Percentiles rank a stretch among this genome's conserved stretches.
Conservation (phyloP, 2,113 vertebrate species). For the Agapornis roseicollis region DNA sequence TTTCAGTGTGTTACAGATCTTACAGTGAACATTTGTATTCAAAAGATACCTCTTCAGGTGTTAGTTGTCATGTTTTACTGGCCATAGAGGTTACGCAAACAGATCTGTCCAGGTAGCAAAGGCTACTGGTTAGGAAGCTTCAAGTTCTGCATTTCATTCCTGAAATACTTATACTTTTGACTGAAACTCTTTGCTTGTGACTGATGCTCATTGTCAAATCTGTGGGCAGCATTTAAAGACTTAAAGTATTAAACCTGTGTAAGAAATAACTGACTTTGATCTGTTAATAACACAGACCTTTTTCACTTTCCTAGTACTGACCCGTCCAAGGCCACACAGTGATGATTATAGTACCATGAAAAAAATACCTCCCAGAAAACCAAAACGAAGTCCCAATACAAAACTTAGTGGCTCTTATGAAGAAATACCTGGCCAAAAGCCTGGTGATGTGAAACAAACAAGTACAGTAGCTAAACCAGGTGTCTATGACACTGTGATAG, state of each 20-base stretch:
- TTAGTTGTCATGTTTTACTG: background rate
- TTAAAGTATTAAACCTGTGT: background rate
- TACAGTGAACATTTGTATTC: background rate
- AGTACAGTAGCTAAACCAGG: constrained; percentile 62
- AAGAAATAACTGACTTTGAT: background rate
- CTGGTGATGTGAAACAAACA: constrained; percentile 77
- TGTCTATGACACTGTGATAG: constrained; percentile 63
- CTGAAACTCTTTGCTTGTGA: background rate
- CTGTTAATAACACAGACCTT: background rate
- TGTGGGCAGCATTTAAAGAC: background rate
- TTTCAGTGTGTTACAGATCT: background rate
- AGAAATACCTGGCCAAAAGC: constrained; percentile 86
- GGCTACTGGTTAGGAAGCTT: background rate
- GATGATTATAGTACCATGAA: constrained; percentile 96
- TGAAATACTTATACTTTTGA: background rate
- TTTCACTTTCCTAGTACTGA: constrained; percentile 72
- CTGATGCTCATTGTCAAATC: background rate
- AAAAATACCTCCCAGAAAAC: constrained; percentile 95
- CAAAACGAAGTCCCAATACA: constrained; percentile 92
- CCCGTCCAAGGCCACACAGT: constrained; percentile 92
- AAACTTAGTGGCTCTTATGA: constrained; percentile 94
- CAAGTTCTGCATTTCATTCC: background rate
- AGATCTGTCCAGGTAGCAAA: background rate
- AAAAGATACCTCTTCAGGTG: background rate
- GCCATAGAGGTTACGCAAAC: background rate